Evolutionary conservation across 1,140 invertebrate genomes (phyloP), one percentile per base, ranked within the genome.

Genomic region (Drosophila prosaltans): DNA sequence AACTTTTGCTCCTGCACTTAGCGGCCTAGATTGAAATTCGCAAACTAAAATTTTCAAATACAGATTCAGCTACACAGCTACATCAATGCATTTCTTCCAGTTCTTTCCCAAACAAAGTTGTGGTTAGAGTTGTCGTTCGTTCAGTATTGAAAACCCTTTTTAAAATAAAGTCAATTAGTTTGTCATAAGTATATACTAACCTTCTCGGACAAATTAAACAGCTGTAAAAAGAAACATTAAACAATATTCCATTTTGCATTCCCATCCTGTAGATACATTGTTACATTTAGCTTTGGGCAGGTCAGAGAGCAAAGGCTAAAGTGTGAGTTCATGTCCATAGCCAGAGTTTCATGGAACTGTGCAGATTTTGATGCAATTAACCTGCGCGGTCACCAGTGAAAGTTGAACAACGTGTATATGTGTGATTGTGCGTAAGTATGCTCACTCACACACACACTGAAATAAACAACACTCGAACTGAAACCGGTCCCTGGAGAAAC

Each of bases 311-410:
- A 70, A 71, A 77, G 41, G 55, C 8, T 16, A n/a, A 65, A 65
- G 59, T 54, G 41, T n/a, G 8, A n/a, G 32, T 36, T 36, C 6
- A 36, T 36, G 32, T 36, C 32, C 36, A 8, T 36, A 5, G 16
- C 16, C 16, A 16, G 16, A 16, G 16, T 16, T 30, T 4, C 5
- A 11, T 26, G 10, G 30, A 76, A 65, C 73, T 70, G 75, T 40
- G 21, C 32, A 72, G 74, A 72, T 78, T 78, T 78, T 78, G 75
- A 78, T 78, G 74, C 75, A 78, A 78, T 78, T 78, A 78, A 78
- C 74, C 75, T 16, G 62, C 74, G 63, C 69, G 75, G 75, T 78
- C 74, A 78, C 48, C 74, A 67, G 74, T 78, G 41, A 41, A 40
- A 43, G 41, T 36, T 57, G n/a, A 51, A 26, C 39, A 48, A 39